A percentile compares a stretch with the other conserved stretches of the same genome.
These are phyloP conservation scores for Dreissena polymorpha DNA, from an alignment of 1,140 invertebrate genomes.

Conservation along the genomic window DNA sequence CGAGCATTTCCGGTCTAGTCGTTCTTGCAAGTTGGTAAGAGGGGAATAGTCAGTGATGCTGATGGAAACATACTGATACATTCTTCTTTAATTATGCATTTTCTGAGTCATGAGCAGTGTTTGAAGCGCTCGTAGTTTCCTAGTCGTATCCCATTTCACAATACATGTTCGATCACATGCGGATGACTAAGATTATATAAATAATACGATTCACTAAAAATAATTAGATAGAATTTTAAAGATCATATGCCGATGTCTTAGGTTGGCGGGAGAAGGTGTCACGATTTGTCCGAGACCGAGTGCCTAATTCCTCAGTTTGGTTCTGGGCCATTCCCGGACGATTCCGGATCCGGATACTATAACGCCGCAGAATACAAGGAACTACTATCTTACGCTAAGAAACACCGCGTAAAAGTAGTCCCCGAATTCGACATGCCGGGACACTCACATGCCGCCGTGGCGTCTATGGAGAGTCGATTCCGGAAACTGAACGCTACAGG, in stretches of 20 bases:
- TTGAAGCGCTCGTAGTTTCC: too few relatives aligned
- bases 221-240: too few relatives aligned
- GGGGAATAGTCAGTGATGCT: too few relatives aligned
- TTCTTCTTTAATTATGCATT: too few relatives aligned
- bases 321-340: slow-evolving; percentile 65
- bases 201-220: too few relatives aligned
- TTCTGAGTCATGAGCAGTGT: too few relatives aligned
- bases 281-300: slow-evolving; percentile 65
- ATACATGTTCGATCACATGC: too few relatives aligned
- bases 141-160: too few relatives aligned
- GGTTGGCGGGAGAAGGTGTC: slow-evolving; percentile 72
- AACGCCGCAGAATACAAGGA: slow-evolving; percentile 57
- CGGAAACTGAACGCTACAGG: slow-evolving; percentile 1
- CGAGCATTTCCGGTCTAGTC: too few relatives aligned
- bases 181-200: too few relatives aligned
- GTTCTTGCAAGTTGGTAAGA: too few relatives aligned
- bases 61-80: too few relatives aligned
- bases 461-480: slow-evolving; percentile 59
- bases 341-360: slow-evolving; percentile 67
- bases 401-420: slow-evolving; percentile 62
- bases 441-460: slow-evolving; percentile 63
- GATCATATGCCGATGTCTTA: slow-evolving; percentile 20
- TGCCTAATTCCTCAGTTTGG: slow-evolving; percentile 73
- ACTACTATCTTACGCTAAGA: slow-evolving; percentile 57
- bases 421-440: slow-evolving; percentile 71